Conservation (phyloP, 2,888 invertebrate genomes). For the Nebria salina region DNA sequence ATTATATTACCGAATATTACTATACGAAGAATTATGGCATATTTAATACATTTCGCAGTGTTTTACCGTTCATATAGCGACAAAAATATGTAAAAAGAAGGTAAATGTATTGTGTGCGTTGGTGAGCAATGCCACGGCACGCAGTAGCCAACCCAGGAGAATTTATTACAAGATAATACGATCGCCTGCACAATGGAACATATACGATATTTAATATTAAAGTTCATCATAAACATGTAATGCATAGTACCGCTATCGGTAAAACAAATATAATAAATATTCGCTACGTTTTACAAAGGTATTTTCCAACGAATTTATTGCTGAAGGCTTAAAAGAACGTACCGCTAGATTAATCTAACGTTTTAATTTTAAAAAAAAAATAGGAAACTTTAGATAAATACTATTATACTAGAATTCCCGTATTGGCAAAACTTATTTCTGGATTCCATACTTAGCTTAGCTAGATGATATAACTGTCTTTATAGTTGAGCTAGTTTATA, state of each 20-base stretch:
- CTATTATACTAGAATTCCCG: background rate
- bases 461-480: no score
- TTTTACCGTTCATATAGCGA: no score
- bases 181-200: slow-evolving; percentile 22
- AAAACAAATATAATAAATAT: slow-evolving; percentile 31
- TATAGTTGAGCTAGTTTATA: no score
- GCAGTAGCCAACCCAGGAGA: slow-evolving; percentile 18
- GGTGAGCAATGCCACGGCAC: background rate
- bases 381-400: background rate
- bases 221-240: slow-evolving; percentile 27
- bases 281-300: slow-evolving; percentile 6
- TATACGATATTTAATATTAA: slow-evolving; percentile 31
- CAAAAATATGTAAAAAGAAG: no score
- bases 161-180: slow-evolving; percentile 27
- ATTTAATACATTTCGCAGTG: no score
- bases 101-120: background rate
- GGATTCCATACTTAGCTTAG: background rate
- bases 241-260: slow-evolving; percentile 20
- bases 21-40: no score
- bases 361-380: background rate
- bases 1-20: no score
- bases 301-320: slow-evolving; percentile 19
- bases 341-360: background rate
- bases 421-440: background rate
- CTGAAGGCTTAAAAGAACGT: background rate